Percentiles rank a stretch among this genome's conserved stretches.
These are phyloP conservation scores for Limnephilus auricula DNA, from an alignment of 2,888 invertebrate species.

Conservation along the genomic window DNA sequence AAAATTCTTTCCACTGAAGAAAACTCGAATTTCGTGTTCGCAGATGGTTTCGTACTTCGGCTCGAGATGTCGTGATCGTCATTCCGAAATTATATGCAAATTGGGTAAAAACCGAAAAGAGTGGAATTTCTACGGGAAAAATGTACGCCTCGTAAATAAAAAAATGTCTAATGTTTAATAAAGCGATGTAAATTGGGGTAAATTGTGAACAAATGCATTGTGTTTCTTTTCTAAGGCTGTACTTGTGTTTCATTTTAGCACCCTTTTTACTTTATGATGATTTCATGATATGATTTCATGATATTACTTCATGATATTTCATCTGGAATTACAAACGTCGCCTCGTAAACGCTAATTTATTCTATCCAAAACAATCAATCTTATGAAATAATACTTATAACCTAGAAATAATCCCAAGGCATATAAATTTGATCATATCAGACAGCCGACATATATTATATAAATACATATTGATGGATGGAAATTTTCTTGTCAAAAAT, in stretches of 20 bases:
- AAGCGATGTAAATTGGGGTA: background rate
- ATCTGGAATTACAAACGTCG: too few relatives aligned
- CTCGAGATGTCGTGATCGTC: constrained; percentile 23
- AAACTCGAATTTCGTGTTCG: background rate
- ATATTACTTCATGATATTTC: too few relatives aligned
- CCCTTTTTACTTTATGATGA: too few relatives aligned
- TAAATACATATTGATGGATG: too few relatives aligned
- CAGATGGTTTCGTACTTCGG: background rate
- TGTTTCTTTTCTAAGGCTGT: background rate
- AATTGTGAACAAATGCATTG: constrained; percentile 1
- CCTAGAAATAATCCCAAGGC: too few relatives aligned
- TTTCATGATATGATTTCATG: too few relatives aligned
- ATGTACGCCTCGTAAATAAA: constrained; percentile 22
- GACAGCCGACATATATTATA: too few relatives aligned
- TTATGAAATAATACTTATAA: too few relatives aligned
- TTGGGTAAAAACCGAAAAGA: constrained; percentile 41
- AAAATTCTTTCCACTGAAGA: background rate
- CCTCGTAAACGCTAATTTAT: too few relatives aligned
- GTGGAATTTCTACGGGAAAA: constrained; percentile 22
- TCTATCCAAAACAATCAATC: too few relatives aligned
- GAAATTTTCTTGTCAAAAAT: too few relatives aligned
- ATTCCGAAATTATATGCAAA: constrained; percentile 38
- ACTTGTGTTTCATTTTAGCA: background rate
- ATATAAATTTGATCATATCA: too few relatives aligned
- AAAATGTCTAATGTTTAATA: constrained; percentile 21